Base-by-base conservation (phyloP, 35 echinoderm and acorn worm species). In the Eucidaris tribuloides region DNA sequence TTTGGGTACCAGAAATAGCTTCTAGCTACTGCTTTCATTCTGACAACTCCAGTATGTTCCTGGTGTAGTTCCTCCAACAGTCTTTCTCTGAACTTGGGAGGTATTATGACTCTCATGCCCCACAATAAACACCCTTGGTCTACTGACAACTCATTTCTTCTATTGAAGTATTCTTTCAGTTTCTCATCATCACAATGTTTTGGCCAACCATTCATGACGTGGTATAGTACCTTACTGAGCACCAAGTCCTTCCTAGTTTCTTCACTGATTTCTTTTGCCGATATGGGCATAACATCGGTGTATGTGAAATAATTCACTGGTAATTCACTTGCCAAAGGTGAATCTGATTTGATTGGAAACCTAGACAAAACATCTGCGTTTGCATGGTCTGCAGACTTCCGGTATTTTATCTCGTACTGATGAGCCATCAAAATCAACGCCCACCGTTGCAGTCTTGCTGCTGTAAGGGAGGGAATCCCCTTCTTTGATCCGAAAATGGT, bases 381-480 rank as follows among this genome's bases (percentile, higher is more conserved):
- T 74, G 83, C 90, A 83, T 93, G 84, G 15, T 93, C 85, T 25
- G 42, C 57, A 33, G 84, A 92, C 52, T 46, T 92, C 17, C 90
- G 31, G 31, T 72, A 92, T 31, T 81, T 87, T 17, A 89, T 89
- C 4, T 90, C 86, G 65, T 90, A 94, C 13, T 37, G 77, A 35
- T 96, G 78, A 4, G 82, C 82, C 64, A 86, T 86, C 9, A 96
- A 70, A 35, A 96, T 81, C 11, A 96, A 34, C 3, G 87, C 87
- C 92, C 92, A 96, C 31, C 82, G 61, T 41, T 96, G 92, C 58
- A 96, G 58, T 25, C 92, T 81, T 18, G 87, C 87, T 76, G 92
- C 87, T 15, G 92, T 83, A 27, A 83, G 63, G 2, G 92, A 84
- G 19, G 83, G 82, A 36, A 86, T 71, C 52, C 92, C 87, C 19